Evolutionary conservation across 2,888 invertebrate species (phyloP).

Genomic region (Patella caerulea): DNA sequence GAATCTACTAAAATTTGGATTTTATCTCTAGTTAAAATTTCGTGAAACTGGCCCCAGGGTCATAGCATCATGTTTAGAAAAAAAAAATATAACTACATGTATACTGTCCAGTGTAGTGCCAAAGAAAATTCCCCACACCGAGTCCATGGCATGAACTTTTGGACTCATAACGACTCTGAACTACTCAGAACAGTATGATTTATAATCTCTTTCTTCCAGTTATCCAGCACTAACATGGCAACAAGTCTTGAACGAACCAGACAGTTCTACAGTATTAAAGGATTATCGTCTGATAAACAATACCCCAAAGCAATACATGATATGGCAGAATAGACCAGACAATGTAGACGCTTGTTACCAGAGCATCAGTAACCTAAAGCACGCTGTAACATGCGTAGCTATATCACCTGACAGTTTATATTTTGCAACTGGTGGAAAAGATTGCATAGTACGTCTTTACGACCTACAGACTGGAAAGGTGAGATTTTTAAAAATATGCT

Average conservation of each 20-base stretch:
- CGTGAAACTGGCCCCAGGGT: no score
- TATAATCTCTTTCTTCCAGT: constrained; percentile 41
- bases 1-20: no score
- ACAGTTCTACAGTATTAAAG: constrained; percentile 39
- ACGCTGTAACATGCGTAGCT: constrained; percentile 64
- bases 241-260: constrained; percentile 64
- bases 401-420: constrained; percentile 57
- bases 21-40: no score
- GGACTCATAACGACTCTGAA: neutral
- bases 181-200: neutral
- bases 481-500: neutral
- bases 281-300: constrained; percentile 36
- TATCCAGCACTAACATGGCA: constrained; percentile 66
- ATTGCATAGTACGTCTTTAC: constrained; percentile 64
- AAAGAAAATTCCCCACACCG: no score
- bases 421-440: constrained; percentile 65
- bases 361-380: constrained; percentile 57
- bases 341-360: constrained; percentile 57
- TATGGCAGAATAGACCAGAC: constrained; percentile 59
- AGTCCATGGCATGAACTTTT: no score
- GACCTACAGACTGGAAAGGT: constrained; percentile 63
- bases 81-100: no score
- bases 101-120: no score
- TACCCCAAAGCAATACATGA: constrained; percentile 38
- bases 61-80: no score